phyloP scores from a whole-genome alignment of 2,888 invertebrate genomes.

The Apotomis betuletana region DNA sequence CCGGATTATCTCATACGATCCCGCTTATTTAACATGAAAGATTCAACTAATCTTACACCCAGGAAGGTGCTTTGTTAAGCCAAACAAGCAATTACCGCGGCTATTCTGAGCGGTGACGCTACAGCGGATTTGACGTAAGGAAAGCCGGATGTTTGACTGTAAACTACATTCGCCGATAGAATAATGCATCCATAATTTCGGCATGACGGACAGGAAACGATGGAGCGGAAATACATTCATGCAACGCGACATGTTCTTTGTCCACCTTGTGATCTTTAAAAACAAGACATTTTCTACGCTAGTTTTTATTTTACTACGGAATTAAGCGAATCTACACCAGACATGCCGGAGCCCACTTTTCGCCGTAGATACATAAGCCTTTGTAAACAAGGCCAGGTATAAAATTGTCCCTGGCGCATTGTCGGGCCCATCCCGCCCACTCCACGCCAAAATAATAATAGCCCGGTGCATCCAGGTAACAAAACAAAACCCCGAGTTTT shows the following conservation, averaged over 20 bases:
- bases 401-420: constrained; percentile 69
- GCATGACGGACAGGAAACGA: constrained; percentile 63
- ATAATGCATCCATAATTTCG: constrained; percentile 67
- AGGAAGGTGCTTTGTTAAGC: constrained; percentile 40
- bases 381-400: constrained; percentile 79
- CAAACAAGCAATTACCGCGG: constrained; percentile 41
- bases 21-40: constrained; percentile 33
- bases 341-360: constrained; percentile 69
- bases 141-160: constrained; percentile 79
- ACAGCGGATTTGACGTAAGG: constrained; percentile 52
- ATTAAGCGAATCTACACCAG: constrained; percentile 64
- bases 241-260: constrained; percentile 60
- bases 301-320: constrained; percentile 59
- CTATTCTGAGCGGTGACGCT: constrained; percentile 39
- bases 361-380: constrained; percentile 58
- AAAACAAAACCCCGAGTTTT: constrained; percentile 67
- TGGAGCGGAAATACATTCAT: constrained; percentile 68
- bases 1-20: constrained; percentile 43
- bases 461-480: constrained; percentile 71
- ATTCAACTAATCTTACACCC: constrained; percentile 36
- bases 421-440: constrained; percentile 71
- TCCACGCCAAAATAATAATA: constrained; percentile 73
- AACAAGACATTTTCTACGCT: constrained; percentile 62
- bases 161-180: constrained; percentile 67
- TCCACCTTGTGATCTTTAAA: constrained; percentile 54